Evolutionary conservation across 1,140 invertebrate genomes (phyloP), one percentile per base, ranked within the genome.

Genomic region (Lysiphlebus fabarum): DNA sequence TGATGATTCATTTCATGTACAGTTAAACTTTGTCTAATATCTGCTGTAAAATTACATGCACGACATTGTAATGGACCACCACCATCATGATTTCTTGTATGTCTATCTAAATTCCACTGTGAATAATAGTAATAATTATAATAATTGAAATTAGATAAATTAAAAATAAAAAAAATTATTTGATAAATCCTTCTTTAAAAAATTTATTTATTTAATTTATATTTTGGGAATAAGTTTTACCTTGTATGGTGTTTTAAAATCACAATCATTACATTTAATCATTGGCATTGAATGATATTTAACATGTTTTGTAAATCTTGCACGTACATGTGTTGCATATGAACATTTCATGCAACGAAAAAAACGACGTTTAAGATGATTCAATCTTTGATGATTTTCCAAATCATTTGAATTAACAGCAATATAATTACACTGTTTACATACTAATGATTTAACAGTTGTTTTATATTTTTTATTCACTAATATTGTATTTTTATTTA

Each of bases 271-370:
- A 78, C 95, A 98, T 73, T 96, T 93, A 62, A 93, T 93, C 86
- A 92, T 92, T 53, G 91, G 91, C 88, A 93, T 91, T 42, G 90
- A 91, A 76, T 95, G 91, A 70, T 95, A 93, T 69, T 94, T 95
- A n/a, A 94, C 89, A 71, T 96, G 94, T 73, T 94, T 95, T 38
- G 91, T 94, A 72, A 90, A 96, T 48, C 94, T 85, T 2, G 90
- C 87, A 69, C 90, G 90, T 62, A 95, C 91, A 71, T 94, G 90
- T 1, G 93, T 96, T 56, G 91, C 88, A 72, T 95, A 96, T 62
- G 87, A 88, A 75, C 94, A 96, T 74, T 94, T 92, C 58, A 84
- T 83, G 75, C 93, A 96, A 10, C 90, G 85, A 78, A 92, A 95
- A 72, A 92, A 91, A 53, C 81, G 82, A 53, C 86, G 72, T 60